Base-by-base conservation (phyloP, 2,888 invertebrate genomes). In the Archaeoteleia sp. region DNA sequence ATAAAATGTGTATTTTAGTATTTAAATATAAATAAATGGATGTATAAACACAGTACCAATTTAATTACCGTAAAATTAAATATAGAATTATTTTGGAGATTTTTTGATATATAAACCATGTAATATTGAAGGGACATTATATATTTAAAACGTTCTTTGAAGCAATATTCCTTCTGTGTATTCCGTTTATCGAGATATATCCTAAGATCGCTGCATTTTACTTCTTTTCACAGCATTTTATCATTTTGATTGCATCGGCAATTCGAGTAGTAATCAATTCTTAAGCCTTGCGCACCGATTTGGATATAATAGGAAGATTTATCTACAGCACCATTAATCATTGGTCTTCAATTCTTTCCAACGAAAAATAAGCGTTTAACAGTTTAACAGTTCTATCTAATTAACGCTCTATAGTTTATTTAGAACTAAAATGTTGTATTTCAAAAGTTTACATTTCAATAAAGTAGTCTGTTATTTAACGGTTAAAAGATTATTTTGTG, bases 231-330 rank as follows among this genome's bases (percentile, higher is more conserved):
- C 70, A 68, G 58, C 55, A 51, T 73, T 53, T 58, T 53, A 66
- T 57, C 60, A 58, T 66, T 57, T 78, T 82, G 82, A 83, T 83
- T 83, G 82, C 82, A 80, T 74, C 73, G 73, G 81, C 82, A 83
- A 82, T 82, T 82, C 80, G 71, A 78, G 74, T 72, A 72, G 57
- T 55, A 57, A 30, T 54, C 39, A 69, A 72, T 70, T 60, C 63
- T 63, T 72, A 72, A 74, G 74, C 74, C 61, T 51, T 39, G 40
- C 48, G 35, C 58, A 58, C 70, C 67, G 67, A 70, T 70, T 62
- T 48, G 10, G 43, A 37, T 32, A 23, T 10, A 14, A 4, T 8
- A 55, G 5, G 39, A 15, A 12, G 29, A 14, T 42, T 46, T 53
- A 40, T 61, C 53, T 61, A 61, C 43, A 61, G 12, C 9, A 37